Evolutionary conservation across 2,113 vertebrate genomes (phyloP), one percentile per base, ranked within the genome.

Genomic region (Sitta europaea): DNA sequence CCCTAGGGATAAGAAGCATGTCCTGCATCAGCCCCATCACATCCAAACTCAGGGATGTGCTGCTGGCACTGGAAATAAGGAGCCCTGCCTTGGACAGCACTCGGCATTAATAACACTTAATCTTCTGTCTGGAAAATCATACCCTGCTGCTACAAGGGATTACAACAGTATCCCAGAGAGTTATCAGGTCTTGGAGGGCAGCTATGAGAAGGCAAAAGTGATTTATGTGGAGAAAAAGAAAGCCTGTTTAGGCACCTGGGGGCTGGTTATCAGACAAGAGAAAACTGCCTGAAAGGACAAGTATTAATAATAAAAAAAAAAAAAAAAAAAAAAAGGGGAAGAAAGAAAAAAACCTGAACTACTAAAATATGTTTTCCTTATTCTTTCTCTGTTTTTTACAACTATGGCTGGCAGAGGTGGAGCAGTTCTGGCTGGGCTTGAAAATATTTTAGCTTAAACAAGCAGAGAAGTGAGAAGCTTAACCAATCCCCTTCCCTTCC

Each of bases 41-140:
- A 61, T 47, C 42, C 35, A 50, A 0, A 4, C 53, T 54, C 6
- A 5, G 43, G n/a, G 23, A 35, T 36, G 35, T 2, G 5, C 58
- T 93, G 58, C 45, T 62, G 67, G 13, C 3, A 2, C 19, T 85
- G n/a, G n/a, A 66, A 63, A 43, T 65, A 47, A 51, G 62, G 50
- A 93, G 21, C 40, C 14, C 12, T 63, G 42, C 5, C 14, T 75
- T 9, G 0, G 33, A 48, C 0, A 3, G 28, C 50, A 63, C 24
- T 78, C 0, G 0, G 24, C 47, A 76, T 90, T 73, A 90, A 73
- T 14, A 82, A 35, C 29, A 58, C 42, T 83, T 93, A 88, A 90
- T 96, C 82, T 94, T 83, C 90, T 47, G 27, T 55, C 51, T 93
- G 78, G 72, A 88, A 92, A 96, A 94, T 77, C 82, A 86, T 28